phyloP scores from a whole-genome alignment of 2,797 vertebrate species.

The Gymnopithys bicolor region DNA sequence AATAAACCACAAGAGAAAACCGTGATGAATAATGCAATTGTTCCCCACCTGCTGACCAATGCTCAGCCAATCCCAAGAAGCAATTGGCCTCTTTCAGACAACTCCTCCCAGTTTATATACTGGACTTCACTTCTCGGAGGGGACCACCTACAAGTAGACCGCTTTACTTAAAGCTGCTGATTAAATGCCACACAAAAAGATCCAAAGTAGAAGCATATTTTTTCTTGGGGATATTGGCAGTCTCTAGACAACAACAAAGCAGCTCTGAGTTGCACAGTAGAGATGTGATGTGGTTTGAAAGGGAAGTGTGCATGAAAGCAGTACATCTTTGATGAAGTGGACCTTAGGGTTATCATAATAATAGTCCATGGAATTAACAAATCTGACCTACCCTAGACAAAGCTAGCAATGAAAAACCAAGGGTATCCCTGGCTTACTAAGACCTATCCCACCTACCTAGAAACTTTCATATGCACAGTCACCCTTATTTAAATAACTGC shows the following conservation, averaged over 20 bases:
- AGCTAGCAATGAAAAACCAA: not conserved
- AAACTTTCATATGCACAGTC: not conserved
- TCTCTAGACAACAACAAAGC: not conserved
- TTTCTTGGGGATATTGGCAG: not conserved
- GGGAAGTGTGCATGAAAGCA: not conserved
- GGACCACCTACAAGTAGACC: accelerated
- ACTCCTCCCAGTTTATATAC: not conserved
- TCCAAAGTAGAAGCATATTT: not conserved
- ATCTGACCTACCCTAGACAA: not conserved
- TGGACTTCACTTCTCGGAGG: not conserved
- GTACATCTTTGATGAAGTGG: not conserved
- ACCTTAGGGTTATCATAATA: not conserved
- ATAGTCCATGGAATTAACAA: not conserved
- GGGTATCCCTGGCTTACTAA: not conserved
- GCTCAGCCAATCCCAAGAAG: not conserved
- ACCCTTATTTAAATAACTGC: not conserved
- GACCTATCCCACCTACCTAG: not conserved
- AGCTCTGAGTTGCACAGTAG: not conserved
- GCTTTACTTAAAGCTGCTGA: not conserved
- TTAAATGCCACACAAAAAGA: not conserved
- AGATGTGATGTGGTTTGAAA: not conserved
- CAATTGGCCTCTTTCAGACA: not conserved
- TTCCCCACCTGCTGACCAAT: not conserved
- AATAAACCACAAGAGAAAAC: not conserved
- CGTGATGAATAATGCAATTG: not conserved